Evolutionary conservation across 2,113 vertebrate species (phyloP).

Genomic region (Pomatostomus ruficeps): DNA sequence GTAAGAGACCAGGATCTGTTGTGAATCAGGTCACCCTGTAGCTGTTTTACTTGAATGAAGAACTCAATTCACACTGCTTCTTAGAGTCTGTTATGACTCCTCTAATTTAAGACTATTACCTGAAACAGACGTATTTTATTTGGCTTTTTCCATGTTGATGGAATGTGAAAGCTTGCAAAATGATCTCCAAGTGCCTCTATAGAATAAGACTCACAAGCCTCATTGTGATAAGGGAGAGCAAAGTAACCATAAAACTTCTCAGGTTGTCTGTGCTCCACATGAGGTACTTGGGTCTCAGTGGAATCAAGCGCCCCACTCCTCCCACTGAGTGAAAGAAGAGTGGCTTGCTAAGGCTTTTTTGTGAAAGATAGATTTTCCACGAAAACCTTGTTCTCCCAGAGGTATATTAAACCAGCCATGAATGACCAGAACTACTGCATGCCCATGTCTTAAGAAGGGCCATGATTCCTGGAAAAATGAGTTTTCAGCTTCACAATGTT

Average conservation of each 20-base stretch:
- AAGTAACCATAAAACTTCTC: constrained; percentile 4
- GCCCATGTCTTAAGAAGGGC: neutral
- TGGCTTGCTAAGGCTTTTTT: neutral
- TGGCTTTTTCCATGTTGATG: constrained; percentile 30
- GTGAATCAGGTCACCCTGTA: constrained; percentile 50
- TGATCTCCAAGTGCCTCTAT: constrained; percentile 12
- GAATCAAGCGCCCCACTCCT: fast-evolving
- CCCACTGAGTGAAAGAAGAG: neutral
- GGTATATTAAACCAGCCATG: neutral
- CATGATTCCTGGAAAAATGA: neutral
- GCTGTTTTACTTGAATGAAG: constrained; percentile 47
- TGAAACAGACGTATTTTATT: constrained; percentile 50
- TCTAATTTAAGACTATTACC: constrained; percentile 63
- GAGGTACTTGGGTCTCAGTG: neutral
- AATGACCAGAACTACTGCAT: neutral
- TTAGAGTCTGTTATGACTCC: constrained; percentile 51
- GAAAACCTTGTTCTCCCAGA: constrained; percentile 6
- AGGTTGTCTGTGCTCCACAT: neutral
- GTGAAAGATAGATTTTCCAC: neutral
- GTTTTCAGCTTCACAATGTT: neutral
- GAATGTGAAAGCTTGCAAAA: constrained; percentile 44
- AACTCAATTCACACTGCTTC: constrained; percentile 57
- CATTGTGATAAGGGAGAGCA: constrained; percentile 3
- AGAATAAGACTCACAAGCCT: constrained; percentile 15
- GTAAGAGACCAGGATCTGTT: constrained; percentile 50